Conservation (phyloP, 2,797 vertebrate species). For the Sebastes itinus region DNA sequence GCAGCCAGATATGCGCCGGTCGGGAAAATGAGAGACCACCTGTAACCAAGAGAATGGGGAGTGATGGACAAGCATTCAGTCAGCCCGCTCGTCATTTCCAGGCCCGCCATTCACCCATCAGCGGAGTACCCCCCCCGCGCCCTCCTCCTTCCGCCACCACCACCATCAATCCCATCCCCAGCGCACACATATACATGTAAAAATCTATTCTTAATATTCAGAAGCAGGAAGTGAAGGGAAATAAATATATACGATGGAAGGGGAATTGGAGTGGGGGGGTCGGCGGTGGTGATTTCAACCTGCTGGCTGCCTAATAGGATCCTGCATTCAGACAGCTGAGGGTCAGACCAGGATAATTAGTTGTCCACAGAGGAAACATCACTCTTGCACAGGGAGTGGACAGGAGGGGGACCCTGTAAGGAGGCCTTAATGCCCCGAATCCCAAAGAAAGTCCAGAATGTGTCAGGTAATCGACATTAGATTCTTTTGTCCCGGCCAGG, state of each 20-base stretch:
- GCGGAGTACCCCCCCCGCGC: constrained; percentile 64
- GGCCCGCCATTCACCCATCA: constrained; percentile 85
- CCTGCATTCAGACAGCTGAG: constrained; percentile 97
- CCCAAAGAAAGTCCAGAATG: constrained; percentile 69
- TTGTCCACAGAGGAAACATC: constrained; percentile 86
- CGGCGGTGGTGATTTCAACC: constrained; percentile 89
- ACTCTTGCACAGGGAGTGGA: constrained; percentile 75
- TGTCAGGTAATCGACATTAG: constrained; percentile 68
- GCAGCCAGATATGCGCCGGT: constrained; percentile 91
- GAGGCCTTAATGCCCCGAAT: constrained; percentile 64
- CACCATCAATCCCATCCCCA: constrained; percentile 75
- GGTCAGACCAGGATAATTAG: constrained; percentile 95
- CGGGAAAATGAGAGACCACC: constrained; percentile 99
- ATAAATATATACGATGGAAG: constrained; percentile 80
- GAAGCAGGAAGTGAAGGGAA: constrained; percentile 89
- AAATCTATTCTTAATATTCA: constrained; percentile 99
- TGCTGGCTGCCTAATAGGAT: constrained; percentile 96
- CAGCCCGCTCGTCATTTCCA: constrained; percentile 88
- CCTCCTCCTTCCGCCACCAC: constrained; percentile 58
- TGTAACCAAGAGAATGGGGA: constrained; percentile 97
- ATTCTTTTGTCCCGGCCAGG: constrained; percentile 52
- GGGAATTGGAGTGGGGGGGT: constrained; percentile 86
- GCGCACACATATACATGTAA: constrained; percentile 93
- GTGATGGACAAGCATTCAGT: constrained; percentile 99
- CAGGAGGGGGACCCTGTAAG: constrained; percentile 62